These are phyloP conservation scores for Hafferia zeledoni DNA, from an alignment of 2,797 vertebrate species.

Conservation along the genomic window DNA sequence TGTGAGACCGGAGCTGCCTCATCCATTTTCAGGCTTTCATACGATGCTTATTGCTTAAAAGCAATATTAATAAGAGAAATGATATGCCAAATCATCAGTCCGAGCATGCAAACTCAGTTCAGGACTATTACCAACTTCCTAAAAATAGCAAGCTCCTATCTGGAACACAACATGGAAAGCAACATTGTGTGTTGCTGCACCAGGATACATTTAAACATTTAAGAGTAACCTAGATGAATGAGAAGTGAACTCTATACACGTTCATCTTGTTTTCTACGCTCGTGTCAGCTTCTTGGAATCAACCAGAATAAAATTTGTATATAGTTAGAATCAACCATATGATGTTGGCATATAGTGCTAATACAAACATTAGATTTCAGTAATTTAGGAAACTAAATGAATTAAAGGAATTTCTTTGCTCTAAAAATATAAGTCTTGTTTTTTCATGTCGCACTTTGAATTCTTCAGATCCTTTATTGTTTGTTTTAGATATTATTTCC, in stretches of 20 bases:
- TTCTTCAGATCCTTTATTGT: background rate
- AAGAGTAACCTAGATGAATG: slow-evolving; percentile 48
- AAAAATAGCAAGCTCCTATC: slow-evolving; percentile 36
- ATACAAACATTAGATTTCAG: slow-evolving; percentile 29
- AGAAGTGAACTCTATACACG: slow-evolving; percentile 26
- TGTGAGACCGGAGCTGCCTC: background rate
- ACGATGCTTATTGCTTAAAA: background rate
- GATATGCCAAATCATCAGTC: background rate
- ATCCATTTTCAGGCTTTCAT: background rate
- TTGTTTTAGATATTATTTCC: background rate
- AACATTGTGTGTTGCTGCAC: slow-evolving; percentile 26
- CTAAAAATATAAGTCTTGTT: background rate
- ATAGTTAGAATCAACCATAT: slow-evolving; percentile 31
- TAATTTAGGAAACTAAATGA: slow-evolving; percentile 24
- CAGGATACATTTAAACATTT: slow-evolving; percentile 26
- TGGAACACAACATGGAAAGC: slow-evolving; percentile 40
- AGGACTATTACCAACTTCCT: slow-evolving; percentile 6
- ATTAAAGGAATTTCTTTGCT: background rate
- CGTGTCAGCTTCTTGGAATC: slow-evolving; percentile 31
- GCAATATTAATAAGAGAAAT: background rate
- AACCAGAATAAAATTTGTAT: slow-evolving; percentile 70
- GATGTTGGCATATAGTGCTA: slow-evolving; percentile 42
- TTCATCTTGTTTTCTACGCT: slow-evolving; percentile 36
- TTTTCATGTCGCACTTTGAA: background rate
- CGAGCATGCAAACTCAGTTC: background rate